Percentiles rank a stretch among this genome's conserved stretches.
Conservation (phyloP, 2,113 vertebrate genomes). For the Thamnaconus septentrionalis region DNA sequence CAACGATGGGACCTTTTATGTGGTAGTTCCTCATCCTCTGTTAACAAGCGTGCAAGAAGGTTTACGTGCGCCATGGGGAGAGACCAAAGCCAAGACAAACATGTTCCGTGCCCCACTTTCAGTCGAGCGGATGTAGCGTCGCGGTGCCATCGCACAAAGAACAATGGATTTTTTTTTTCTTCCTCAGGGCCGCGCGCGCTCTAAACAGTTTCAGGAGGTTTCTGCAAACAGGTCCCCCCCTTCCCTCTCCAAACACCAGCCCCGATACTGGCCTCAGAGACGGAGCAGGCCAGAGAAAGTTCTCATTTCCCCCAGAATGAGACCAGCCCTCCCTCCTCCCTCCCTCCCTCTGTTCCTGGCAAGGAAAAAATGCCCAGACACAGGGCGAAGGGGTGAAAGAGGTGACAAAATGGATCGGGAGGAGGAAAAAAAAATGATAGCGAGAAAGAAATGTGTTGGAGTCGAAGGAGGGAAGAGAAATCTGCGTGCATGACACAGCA, state of each 20-base stretch:
- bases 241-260: conserved; percentile 44
- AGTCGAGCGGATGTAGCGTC: no score
- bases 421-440: conserved; percentile 12
- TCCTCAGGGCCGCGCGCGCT: no score
- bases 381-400: conserved; percentile 2
- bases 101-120: no score
- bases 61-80: no score
- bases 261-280: conserved; percentile 58
- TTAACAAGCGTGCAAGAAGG: no score
- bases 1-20: no score
- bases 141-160: no score
- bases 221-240: conserved; percentile 20
- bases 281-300: conserved; percentile 36
- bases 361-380: conserved; percentile 42
- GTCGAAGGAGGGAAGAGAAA: neutral
- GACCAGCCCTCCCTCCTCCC: conserved; percentile 25
- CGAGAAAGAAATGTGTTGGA: neutral
- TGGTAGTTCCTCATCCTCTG: no score
- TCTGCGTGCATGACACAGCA: neutral
- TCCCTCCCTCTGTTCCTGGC: conserved; percentile 9
- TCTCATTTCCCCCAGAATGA: conserved; percentile 37
- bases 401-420: conserved; percentile 1
- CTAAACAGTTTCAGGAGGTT: no score
- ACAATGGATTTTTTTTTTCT: no score
- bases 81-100: no score